Evolutionary conservation across 2,113 vertebrate species (phyloP), one percentile per base, ranked within the genome.

Genomic region (Eclectus roratus): DNA sequence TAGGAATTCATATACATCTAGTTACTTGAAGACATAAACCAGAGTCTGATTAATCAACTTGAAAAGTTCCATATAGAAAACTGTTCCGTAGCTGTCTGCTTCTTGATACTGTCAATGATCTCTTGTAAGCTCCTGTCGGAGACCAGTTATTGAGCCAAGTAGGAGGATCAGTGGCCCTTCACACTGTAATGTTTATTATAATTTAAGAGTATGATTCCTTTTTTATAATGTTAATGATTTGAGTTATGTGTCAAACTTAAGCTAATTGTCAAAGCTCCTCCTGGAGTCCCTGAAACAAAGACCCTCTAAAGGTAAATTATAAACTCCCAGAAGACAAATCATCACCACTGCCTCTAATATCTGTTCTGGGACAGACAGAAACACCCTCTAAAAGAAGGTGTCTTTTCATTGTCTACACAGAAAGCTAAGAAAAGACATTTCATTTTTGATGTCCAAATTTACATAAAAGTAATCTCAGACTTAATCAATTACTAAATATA

Each of bases 401-500:
- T 86, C 60, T 80, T 43, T 83, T 91, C 23, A 65, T 35, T 78
- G 53, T 94, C 71, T 78, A 50, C 13, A 50, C 23, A 92, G 80
- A 94, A 93, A 90, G n/a, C 68, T 41, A 61, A 85, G 63, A 81
- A 47, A 82, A 85, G 71, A 15, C 20, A 46, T 74, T 90, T 78
- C 24, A 55, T 43, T 74, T 85, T 43, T 86, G 85, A 88, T 71
- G 31, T 13, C 8, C n/a, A 91, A 64, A 95, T 96, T 95, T 95
- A 55, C 76, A 86, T 95, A 96, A 95, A 97, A 97, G 88, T 64
- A 93, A 92, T 96, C 92, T 94, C 88, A 80, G 76, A 53, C 31
- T 95, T 95, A 83, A 96, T 91, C 71, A 96, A 80, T 94, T 92
- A 70, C 88, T 94, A 95, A 77, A 78, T 77, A 89, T 89, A 87